Conservation (phyloP, 2,888 invertebrate species). For the Coenonympha arcania region DNA sequence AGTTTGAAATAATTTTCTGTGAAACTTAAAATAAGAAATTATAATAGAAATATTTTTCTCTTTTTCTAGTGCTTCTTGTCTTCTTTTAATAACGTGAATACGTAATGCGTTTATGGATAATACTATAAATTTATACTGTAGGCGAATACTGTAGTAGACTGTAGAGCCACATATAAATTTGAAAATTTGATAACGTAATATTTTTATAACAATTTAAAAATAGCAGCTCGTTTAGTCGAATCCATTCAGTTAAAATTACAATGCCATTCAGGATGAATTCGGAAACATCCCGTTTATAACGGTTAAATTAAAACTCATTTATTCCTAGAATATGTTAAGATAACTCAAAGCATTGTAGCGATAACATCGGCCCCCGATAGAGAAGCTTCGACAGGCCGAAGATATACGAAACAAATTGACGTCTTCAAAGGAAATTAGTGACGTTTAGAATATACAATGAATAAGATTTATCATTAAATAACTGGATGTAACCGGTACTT, state of each 20-base stretch:
- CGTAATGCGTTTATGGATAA: too few species aligned
- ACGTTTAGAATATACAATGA: constrained; percentile 17
- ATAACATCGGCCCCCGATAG: constrained; percentile 13
- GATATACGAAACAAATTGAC: constrained; percentile 18
- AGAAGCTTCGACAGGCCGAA: constrained; percentile 11
- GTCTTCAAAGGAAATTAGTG: constrained; percentile 16
- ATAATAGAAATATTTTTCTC: too few species aligned
- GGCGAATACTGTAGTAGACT: too few species aligned
- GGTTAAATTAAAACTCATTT: constrained; percentile 7
- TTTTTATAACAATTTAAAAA: too few species aligned
- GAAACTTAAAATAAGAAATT: too few species aligned
- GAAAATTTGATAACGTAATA: too few species aligned
- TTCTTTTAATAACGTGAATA: too few species aligned
- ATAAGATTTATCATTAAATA: constrained; percentile 14
- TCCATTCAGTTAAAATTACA: not conserved
- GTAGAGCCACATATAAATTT: too few species aligned
- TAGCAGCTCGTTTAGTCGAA: too few species aligned
- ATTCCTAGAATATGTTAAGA: constrained; percentile 10
- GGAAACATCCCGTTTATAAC: not conserved
- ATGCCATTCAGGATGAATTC: not conserved
- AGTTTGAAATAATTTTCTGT: too few species aligned
- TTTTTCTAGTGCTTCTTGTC: too few species aligned
- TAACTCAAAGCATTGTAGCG: constrained; percentile 10
- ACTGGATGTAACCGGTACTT: constrained; percentile 5
- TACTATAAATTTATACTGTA: too few species aligned